Conservation (phyloP, 2,888 invertebrate genomes). For the Hyposoter didymator region DNA sequence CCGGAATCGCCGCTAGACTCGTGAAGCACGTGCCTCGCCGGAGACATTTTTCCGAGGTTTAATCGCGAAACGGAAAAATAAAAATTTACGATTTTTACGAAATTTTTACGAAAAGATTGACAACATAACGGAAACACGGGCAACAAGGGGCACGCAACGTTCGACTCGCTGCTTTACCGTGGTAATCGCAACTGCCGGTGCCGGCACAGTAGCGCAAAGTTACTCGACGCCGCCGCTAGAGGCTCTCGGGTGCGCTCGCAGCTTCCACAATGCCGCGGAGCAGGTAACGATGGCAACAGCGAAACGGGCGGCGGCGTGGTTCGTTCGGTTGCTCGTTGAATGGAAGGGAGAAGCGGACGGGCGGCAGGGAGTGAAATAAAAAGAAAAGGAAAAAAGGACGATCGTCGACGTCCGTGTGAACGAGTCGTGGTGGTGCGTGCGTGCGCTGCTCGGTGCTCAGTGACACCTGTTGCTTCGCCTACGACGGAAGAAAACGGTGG, state of each 20-base stretch:
- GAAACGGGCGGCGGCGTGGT: constrained; percentile 19
- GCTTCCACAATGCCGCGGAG: too few species aligned
- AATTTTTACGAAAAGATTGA: constrained; percentile 29
- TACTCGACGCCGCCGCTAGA: constrained; percentile 57
- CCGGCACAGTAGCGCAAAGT: not conserved
- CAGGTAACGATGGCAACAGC: constrained; percentile 67
- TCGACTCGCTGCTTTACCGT: constrained; percentile 36
- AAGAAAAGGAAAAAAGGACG: constrained; percentile 52
- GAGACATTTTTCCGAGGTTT: constrained; percentile 72
- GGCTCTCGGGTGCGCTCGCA: constrained; percentile 18
- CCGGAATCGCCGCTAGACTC: constrained; percentile 79
- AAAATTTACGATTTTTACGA: too few species aligned
- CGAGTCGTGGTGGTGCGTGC: constrained; percentile 4
- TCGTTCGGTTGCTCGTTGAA: constrained; percentile 5
- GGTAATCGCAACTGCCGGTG: not conserved
- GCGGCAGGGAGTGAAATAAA: constrained; percentile 51
- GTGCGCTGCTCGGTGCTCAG: constrained; percentile 56
- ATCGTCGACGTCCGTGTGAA: not conserved
- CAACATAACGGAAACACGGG: too few species aligned
- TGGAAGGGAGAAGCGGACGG: constrained; percentile 66
- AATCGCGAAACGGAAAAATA: constrained; percentile 7
- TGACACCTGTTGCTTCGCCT: constrained; percentile 77
- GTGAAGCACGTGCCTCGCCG: constrained; percentile 69
- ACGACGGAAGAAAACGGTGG: constrained; percentile 61
- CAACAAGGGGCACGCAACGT: constrained; percentile 1